These are phyloP conservation scores for Champsocephalus esox DNA, from an alignment of 2,797 vertebrate genomes.

Conservation along the genomic window DNA sequence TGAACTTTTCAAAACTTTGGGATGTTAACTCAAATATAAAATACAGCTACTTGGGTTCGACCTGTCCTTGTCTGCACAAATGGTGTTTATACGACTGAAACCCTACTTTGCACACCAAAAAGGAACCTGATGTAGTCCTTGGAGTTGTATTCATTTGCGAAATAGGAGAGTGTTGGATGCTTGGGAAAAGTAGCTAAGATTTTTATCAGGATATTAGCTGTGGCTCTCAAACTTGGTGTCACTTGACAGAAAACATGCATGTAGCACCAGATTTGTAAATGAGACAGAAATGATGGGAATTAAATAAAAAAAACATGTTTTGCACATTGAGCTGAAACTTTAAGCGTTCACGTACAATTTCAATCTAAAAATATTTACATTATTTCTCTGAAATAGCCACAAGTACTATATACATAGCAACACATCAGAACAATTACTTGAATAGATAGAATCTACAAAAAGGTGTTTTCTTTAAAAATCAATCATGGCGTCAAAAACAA, in stretches of 20 bases:
- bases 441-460: neutral
- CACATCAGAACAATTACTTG: neutral
- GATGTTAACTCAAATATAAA: neutral
- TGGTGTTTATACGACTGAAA: neutral
- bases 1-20: neutral
- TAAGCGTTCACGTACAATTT: neutral
- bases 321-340: slow-evolving; percentile 10
- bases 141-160: slow-evolving; percentile 6
- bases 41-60: slow-evolving; percentile 4
- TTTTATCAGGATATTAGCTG: slow-evolving; percentile 10
- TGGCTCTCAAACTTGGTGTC: slow-evolving; percentile 6
- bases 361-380: slow-evolving; percentile 3
- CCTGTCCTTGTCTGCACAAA: neutral
- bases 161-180: slow-evolving; percentile 1
- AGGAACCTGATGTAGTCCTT: neutral
- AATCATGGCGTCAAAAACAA: slow-evolving; percentile 6
- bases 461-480: neutral
- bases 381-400: neutral
- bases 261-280: neutral
- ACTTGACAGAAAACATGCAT: slow-evolving; percentile 23
- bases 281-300: slow-evolving; percentile 25
- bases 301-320: slow-evolving; percentile 23
- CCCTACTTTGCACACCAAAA: neutral
- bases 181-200: slow-evolving; percentile 10
- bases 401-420: neutral